Percentiles rank a stretch among this genome's conserved stretches.
These are phyloP conservation scores for Brachymystax lenok DNA, from an alignment of 2,797 vertebrate genomes.

Conservation along the genomic window DNA sequence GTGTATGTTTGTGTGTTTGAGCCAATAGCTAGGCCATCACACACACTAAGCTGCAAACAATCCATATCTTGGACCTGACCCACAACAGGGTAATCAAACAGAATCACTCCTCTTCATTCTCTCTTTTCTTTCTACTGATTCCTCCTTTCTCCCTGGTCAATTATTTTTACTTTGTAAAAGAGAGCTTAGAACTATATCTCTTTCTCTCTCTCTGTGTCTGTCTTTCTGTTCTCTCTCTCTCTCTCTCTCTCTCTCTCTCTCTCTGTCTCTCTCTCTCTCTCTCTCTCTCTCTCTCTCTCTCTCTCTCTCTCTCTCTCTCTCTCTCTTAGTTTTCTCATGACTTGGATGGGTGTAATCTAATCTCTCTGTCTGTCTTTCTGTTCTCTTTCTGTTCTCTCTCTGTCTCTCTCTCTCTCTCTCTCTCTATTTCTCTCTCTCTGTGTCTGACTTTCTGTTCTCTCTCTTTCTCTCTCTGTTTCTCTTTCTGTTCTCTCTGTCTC, in stretches of 20 bases:
- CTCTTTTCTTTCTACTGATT: too few species aligned
- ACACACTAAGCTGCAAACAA: too few species aligned
- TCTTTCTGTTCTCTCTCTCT: background rate
- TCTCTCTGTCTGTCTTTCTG: background rate
- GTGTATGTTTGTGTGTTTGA: too few species aligned
- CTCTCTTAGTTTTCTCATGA: too few species aligned
- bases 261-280: background rate
- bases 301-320: background rate
- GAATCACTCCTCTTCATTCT: too few species aligned
- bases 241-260: background rate
- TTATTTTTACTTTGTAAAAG: too few species aligned
- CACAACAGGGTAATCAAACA: too few species aligned
- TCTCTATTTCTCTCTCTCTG: background rate
- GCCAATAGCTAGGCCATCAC: too few species aligned
- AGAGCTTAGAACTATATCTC: too few species aligned
- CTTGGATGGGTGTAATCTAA: too few species aligned
- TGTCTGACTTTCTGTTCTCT: background rate
- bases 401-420: conserved; percentile 3
- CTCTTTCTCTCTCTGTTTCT: background rate
- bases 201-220: background rate
- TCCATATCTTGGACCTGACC: too few species aligned
- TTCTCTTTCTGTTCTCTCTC: conserved; percentile 5
- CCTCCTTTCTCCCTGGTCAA: too few species aligned
- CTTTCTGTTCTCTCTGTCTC: background rate
- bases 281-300: background rate